Conservation (phyloP, 2,113 vertebrate genomes). For the Hyperopisus bebe region DNA sequence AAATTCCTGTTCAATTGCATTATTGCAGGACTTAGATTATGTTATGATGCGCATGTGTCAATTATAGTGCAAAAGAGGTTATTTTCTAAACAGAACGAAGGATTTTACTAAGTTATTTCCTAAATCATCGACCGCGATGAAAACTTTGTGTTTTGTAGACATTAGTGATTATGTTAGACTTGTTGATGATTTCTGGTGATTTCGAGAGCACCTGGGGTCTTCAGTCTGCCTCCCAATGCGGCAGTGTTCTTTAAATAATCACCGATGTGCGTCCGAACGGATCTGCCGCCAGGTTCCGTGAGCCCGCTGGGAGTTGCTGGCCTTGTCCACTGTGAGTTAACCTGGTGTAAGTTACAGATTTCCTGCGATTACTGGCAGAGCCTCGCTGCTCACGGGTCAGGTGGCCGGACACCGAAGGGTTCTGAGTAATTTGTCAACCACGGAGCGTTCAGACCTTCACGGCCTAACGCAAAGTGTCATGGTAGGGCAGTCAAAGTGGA, state of each 20-base stretch:
- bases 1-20: constrained; percentile 53
- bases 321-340: not conserved
- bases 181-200: constrained; percentile 52
- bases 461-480: not conserved
- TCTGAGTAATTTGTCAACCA: not conserved
- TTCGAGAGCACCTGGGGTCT: constrained; percentile 42
- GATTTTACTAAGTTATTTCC: constrained; percentile 67
- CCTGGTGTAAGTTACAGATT: not conserved
- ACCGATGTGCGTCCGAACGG: too few species aligned
- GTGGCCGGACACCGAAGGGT: not conserved
- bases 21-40: constrained; percentile 51
- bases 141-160: constrained; percentile 51
- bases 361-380: not conserved
- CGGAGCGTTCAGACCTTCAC: constrained; percentile 15
- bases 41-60: constrained; percentile 63
- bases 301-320: not conserved
- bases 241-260: not conserved
- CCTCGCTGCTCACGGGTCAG: not conserved
- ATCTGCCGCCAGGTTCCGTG: not conserved
- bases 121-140: constrained; percentile 53
- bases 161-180: constrained; percentile 56
- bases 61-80: constrained; percentile 59
- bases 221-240: constrained; percentile 30
- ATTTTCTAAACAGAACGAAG: constrained; percentile 61
- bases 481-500: not conserved